phyloP scores from a whole-genome alignment of 2,888 invertebrate genomes.

The Quadriops clusia region DNA sequence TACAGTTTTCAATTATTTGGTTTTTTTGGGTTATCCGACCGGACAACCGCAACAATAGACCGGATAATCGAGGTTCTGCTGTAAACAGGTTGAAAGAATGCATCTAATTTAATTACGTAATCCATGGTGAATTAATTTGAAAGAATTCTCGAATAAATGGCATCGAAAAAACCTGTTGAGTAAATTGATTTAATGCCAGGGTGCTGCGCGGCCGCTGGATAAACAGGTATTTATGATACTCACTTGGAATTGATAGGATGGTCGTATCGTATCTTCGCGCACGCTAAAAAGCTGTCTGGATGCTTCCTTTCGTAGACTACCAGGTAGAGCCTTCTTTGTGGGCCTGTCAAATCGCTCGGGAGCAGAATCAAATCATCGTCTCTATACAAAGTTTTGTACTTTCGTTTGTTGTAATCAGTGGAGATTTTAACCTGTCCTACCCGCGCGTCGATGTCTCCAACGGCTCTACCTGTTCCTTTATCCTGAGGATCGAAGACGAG shows the following conservation, averaged over 20 bases:
- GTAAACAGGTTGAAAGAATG: too few species aligned
- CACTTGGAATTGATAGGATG: conserved; percentile 59
- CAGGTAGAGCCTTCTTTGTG: conserved; percentile 65
- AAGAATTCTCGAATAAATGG: too few species aligned
- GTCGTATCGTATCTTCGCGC: conserved; percentile 65
- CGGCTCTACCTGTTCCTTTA: conserved; percentile 47
- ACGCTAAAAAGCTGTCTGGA: conserved; percentile 65
- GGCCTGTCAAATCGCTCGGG: conserved; percentile 61
- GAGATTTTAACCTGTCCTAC: conserved; percentile 66
- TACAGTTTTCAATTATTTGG: too few species aligned
- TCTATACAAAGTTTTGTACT: conserved; percentile 47
- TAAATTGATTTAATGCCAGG: too few species aligned
- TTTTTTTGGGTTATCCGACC: too few species aligned
- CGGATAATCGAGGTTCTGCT: too few species aligned
- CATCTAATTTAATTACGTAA: too few species aligned
- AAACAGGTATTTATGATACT: conserved; percentile 28
- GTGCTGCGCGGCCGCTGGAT: too few species aligned
- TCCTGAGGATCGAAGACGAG: conserved; percentile 75
- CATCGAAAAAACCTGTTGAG: too few species aligned
- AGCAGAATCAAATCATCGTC: conserved; percentile 61
- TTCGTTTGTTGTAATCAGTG: conserved; percentile 44
- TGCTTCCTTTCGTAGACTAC: conserved; percentile 70
- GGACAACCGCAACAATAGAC: too few species aligned
- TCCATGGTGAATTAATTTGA: too few species aligned
- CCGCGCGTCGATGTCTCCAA: conserved; percentile 68